phyloP scores from a whole-genome alignment of 37 sponge, comb jelly and placozoan genomes.

The Axinella damicornis region DNA sequence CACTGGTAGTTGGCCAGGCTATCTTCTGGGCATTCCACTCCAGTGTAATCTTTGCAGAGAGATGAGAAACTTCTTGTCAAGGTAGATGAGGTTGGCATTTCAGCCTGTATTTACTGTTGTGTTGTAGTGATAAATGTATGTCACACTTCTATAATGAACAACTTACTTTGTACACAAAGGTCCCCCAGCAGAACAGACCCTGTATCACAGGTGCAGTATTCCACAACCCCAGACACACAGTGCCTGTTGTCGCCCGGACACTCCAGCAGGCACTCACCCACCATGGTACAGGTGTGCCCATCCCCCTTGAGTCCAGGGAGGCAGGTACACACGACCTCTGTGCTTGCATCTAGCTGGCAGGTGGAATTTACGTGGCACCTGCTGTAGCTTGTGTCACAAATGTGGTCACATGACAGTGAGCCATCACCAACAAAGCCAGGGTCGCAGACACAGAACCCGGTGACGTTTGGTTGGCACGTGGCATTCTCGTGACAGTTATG shows the following conservation, averaged over 20 bases:
- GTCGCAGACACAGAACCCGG: not conserved
- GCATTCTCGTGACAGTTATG: slow-evolving; percentile 34
- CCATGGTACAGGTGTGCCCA: slow-evolving; percentile 3
- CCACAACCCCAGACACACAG: too few species aligned
- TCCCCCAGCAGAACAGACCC: not conserved
- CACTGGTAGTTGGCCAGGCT: too few species aligned
- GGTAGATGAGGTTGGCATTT: too few species aligned
- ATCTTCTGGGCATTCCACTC: too few species aligned
- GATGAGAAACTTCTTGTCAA: too few species aligned
- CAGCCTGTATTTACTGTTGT: too few species aligned
- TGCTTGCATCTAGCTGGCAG: not conserved
- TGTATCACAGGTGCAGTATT: not conserved
- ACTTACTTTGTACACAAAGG: too few species aligned
- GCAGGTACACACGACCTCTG: not conserved
- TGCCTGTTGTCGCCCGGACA: too few species aligned
- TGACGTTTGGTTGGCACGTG: not conserved
- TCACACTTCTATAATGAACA: too few species aligned
- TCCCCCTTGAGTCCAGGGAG: slow-evolving; percentile 12
- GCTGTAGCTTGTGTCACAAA: not conserved
- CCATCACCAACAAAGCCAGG: slow-evolving; percentile 6
- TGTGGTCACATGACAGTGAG: not conserved
- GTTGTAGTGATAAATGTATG: too few species aligned
- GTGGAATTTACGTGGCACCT: not conserved
- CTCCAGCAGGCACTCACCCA: too few species aligned
- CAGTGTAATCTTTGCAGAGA: too few species aligned